A percentile compares a stretch with the other conserved stretches of the same genome.
These are phyloP conservation scores for human DNA, from an alignment of 2,113 vertebrate species.

Conservation along the genomic window DNA sequence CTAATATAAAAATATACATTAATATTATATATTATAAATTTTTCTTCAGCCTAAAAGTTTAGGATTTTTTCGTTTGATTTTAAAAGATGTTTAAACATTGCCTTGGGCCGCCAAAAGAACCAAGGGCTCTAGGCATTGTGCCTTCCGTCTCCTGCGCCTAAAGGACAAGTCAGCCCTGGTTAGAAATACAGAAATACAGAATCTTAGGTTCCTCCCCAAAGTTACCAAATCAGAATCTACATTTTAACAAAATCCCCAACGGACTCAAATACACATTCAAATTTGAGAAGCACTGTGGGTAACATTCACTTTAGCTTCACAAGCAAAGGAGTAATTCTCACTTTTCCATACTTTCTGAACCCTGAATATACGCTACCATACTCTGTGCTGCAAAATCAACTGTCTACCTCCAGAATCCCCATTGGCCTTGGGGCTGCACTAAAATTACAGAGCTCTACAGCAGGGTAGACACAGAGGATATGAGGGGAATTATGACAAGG, in stretches of 20 bases:
- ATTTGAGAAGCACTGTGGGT: neutral
- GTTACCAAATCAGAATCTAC: neutral
- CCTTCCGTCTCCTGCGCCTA: neutral
- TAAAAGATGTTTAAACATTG: neutral
- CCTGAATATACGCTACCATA: neutral
- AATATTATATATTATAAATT: neutral
- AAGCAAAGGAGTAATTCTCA: neutral
- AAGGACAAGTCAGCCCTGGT: neutral
- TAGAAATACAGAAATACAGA: neutral
- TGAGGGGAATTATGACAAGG: neutral
- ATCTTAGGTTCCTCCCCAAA: neutral
- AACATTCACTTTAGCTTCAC: neutral
- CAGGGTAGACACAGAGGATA: neutral
- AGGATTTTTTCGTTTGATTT: neutral
- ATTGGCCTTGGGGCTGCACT: neutral
- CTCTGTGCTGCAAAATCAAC: neutral
- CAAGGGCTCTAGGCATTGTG: neutral
- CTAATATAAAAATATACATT: neutral
- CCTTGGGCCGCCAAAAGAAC: neutral
- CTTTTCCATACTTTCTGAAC: constrained; percentile 21
- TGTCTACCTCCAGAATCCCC: neutral
- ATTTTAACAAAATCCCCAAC: neutral
- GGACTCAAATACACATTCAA: neutral
- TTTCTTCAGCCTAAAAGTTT: neutral
- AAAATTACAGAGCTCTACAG: neutral